Evolutionary conservation across 2,113 vertebrate species (phyloP), one percentile per base, ranked within the genome.

Genomic region (Perccottus glenii): DNA sequence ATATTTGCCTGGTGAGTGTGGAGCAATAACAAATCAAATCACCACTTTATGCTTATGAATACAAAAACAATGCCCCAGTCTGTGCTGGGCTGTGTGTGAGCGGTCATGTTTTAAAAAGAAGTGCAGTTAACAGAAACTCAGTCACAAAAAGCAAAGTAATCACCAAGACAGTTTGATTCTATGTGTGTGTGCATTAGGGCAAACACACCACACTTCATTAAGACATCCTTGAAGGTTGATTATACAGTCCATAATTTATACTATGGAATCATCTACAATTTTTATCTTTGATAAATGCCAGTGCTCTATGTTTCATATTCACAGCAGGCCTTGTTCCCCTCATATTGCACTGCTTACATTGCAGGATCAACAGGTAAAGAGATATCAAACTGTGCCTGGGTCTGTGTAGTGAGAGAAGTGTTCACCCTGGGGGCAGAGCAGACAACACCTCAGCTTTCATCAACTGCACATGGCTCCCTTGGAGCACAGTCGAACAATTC

Each of bases 371-470:
- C 80, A 73, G 74, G 73, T 15, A 12, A 64, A 64, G 59, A 67
- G 75, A 82, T 76, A 80, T 85, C 56, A 78, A 81, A 78, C 70
- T 67, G n/a, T 65, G 64, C 62, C 64, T 78, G 73, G 67, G 63
- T 81, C 67, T 70, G 58, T 69, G 73, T 76, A 45, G 49, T 47
- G 64, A 71, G 58, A 73, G 53, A 59, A 80, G 50, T 44, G 57
- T 63, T 83, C 63, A 77, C 67, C 80, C 82, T 48, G 47, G 68
- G 78, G 78, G 57, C 32, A 80, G 55, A 73, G 70, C 60, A 86
- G 60, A 81, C 74, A 85, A 77, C 82, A 75, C 75, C 80, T 83
- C 50, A 11, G 49, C 82, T 84, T 77, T 82, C 86, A 79, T 75
- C 72, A 67, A 16, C 61, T 40, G 69, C 64, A 58, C 77, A 71